Conservation (phyloP, 2,113 vertebrate genomes). For the Turdus rufiventris region DNA sequence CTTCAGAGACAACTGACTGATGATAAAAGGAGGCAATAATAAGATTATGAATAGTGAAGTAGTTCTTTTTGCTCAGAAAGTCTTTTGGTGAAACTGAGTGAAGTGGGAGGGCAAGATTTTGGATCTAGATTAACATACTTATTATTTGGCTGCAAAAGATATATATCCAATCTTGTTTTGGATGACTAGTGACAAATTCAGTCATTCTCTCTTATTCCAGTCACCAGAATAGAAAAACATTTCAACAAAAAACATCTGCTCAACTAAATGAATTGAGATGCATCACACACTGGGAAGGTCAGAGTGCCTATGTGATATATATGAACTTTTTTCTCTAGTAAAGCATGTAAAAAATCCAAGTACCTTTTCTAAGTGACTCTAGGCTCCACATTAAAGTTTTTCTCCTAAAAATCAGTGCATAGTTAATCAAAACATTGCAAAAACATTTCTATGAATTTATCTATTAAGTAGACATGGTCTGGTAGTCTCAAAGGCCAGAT, state of each 20-base stretch:
- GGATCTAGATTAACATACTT: not conserved
- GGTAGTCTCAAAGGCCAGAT: not conserved
- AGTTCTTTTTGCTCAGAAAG: not conserved
- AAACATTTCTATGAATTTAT: not conserved
- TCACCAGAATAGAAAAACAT: not conserved
- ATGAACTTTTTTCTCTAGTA: not conserved
- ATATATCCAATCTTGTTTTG: not conserved
- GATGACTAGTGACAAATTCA: not conserved
- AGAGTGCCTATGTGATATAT: fast-evolving
- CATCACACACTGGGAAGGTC: not conserved
- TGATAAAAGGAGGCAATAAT: not conserved
- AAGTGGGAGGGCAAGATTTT: not conserved
- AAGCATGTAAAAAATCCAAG: not conserved
- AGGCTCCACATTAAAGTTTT: fast-evolving
- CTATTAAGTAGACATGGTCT: not conserved
- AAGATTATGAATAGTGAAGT: not conserved
- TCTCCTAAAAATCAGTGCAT: not conserved
- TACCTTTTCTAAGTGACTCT: not conserved
- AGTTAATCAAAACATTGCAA: not conserved
- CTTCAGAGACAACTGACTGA: not conserved
- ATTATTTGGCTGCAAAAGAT: not conserved
- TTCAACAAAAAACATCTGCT: not conserved
- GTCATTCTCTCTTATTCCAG: not conserved
- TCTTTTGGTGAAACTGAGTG: not conserved
- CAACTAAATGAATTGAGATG: not conserved